phyloP scores from a whole-genome alignment of 2,888 invertebrate genomes.

The Drosophila kambysellisi region DNA sequence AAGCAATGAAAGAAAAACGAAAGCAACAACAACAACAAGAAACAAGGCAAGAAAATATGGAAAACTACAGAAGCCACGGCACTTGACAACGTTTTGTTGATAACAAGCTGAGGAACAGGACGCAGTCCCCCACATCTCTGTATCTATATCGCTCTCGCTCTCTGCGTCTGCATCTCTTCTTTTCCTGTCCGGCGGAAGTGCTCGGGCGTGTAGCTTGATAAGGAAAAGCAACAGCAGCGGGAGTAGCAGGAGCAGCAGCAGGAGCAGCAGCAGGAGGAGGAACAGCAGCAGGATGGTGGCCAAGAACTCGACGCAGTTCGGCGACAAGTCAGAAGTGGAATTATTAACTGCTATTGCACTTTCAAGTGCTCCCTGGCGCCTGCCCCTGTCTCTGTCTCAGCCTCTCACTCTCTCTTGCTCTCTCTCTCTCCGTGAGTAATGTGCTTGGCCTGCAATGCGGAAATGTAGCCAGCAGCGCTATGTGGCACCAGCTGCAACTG shows the following conservation, averaged over 20 bases:
- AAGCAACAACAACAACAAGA: slow-evolving; percentile 26
- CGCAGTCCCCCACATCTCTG: slow-evolving; percentile 17
- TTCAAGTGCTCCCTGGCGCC: slow-evolving; percentile 63
- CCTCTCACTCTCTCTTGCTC: neutral
- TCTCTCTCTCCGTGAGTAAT: slow-evolving; percentile 61
- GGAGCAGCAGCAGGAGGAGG: slow-evolving; percentile 8
- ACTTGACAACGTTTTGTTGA: slow-evolving; percentile 70
- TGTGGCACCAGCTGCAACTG: slow-evolving; percentile 22
- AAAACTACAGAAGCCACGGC: slow-evolving; percentile 48
- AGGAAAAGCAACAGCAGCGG: slow-evolving; percentile 42
- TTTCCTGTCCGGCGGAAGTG: slow-evolving; percentile 51
- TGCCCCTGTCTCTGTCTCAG: neutral
- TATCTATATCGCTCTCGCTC: neutral
- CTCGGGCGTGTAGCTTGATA: slow-evolving; percentile 55
- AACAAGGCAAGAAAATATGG: slow-evolving; percentile 6
- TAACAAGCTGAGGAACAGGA: slow-evolving; percentile 49
- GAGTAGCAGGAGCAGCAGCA: slow-evolving; percentile 4
- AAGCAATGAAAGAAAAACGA: slow-evolving; percentile 3
- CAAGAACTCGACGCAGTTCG: slow-evolving; percentile 55
- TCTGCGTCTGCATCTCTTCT: neutral
- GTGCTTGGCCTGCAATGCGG: slow-evolving; percentile 75
- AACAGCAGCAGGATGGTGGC: slow-evolving; percentile 35
- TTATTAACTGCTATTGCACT: slow-evolving; percentile 78
- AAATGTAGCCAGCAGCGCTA: slow-evolving; percentile 59
- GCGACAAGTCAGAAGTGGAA: slow-evolving; percentile 67